Base-by-base conservation (phyloP, 2,888 invertebrate species). In the Zhuqinia jingwanae region DNA sequence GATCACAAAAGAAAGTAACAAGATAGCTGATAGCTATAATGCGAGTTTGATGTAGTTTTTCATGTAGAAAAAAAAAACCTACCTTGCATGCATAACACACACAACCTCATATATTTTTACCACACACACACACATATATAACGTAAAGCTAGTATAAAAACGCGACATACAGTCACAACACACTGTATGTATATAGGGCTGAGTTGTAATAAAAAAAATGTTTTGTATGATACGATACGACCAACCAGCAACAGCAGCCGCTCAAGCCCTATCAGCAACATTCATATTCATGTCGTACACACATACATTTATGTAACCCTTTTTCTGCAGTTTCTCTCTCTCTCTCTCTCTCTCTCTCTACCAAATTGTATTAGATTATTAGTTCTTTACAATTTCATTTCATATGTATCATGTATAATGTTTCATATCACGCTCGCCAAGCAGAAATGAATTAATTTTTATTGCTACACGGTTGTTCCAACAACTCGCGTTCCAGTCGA, bases 281-380 rank as follows among this genome's bases (percentile, higher is more conserved):
- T 77, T 77, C 20, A 42, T 77, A 77, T 77, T 56, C 77, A 77
- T 77, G 77, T 77, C 45, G 60, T 60, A 77, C 58, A 60, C 36
- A 42, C 65, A 25, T n/a, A 30, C 30, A 20, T 30, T 22, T 22
- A 45, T 58, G 58, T 60, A n/a, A n/a, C n/a, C n/a, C n/a, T n/a
- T 77, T 45, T 36, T 76, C 30, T 56, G 8, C 30, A 47, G n/a
- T 15, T 47, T 15, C 47, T 15, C 47, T 47, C 11, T 47, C 11
- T 11, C 47, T 6, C 47, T 42, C 20, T n/a, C 20, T 42, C 17
- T 36, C 42, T 70, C 36, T 25, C 70, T 70, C 47, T 47, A 13
- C 20, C n/a, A 20, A 20, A 20, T 68, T n/a, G n/a, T 17, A 20
- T 45, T 17, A 47, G 63, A 65, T 70, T 70, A 70, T n/a, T 70